Evolutionary conservation across 2,113 vertebrate species (phyloP).

Genomic region (Synchiropus splendidus): DNA sequence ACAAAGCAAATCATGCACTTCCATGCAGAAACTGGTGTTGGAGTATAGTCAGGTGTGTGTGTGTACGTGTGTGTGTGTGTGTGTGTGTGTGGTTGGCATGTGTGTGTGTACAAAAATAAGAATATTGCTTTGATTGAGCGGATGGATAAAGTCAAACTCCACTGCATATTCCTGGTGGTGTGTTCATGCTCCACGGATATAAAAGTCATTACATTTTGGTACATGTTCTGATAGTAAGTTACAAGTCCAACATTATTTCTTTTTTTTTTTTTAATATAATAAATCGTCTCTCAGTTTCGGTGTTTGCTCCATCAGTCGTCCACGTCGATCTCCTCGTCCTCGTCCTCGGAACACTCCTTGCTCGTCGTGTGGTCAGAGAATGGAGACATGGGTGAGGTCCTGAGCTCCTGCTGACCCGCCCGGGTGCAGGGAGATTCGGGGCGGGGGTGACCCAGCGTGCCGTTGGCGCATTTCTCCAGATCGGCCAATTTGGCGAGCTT

Average conservation of each 20-base stretch:
- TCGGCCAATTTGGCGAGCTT: constrained; percentile 84
- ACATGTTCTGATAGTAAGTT: constrained; percentile 59
- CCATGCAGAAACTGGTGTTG: constrained; percentile 72
- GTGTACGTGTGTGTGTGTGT: constrained; percentile 17
- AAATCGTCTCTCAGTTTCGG: constrained; percentile 2
- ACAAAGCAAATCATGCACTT: constrained; percentile 75
- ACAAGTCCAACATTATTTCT: constrained; percentile 51
- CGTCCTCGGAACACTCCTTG: constrained; percentile 86
- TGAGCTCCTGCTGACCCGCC: constrained; percentile 55
- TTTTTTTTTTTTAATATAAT: no score
- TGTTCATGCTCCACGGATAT: constrained; percentile 63
- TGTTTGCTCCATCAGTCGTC: constrained; percentile 76
- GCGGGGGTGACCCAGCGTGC: constrained; percentile 70
- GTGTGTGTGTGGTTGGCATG: constrained; percentile 2
- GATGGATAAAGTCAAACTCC: constrained; percentile 47
- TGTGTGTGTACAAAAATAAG: constrained; percentile 1
- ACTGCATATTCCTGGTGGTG: constrained; percentile 80
- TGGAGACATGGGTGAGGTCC: constrained; percentile 75
- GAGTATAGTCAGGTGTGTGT: constrained; percentile 48
- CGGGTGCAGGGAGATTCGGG: constrained; percentile 61
- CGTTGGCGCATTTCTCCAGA: constrained; percentile 77
- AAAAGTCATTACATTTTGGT: constrained; percentile 61
- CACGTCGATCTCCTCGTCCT: constrained; percentile 92
- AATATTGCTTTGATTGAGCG: constrained; percentile 58
- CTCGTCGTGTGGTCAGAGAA: constrained; percentile 84